Evolutionary conservation across 2,888 invertebrate genomes (phyloP).

Genomic region (Hofmannophila pseudospretella): DNA sequence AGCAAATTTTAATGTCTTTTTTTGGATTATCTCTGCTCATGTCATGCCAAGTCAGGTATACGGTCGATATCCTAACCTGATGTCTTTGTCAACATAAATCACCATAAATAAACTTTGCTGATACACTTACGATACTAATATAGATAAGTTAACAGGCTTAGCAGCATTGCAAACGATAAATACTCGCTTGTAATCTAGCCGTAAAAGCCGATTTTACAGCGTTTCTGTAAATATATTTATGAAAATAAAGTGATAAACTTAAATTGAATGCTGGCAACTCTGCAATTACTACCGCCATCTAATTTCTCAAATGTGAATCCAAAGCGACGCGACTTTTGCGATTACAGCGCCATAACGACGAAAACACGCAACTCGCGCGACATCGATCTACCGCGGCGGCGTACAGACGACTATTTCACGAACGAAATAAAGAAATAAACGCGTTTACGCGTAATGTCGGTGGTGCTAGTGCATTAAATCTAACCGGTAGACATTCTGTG

Average conservation of each 20-base stretch:
- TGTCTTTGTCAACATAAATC: too few relatives aligned
- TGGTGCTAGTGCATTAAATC: constrained; percentile 69
- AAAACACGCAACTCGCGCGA: constrained; percentile 56
- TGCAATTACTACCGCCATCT: constrained; percentile 6
- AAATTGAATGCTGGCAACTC: constrained; percentile 2
- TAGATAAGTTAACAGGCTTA: too few relatives aligned
- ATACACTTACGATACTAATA: too few relatives aligned
- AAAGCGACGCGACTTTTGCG: constrained; percentile 4
- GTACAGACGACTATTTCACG: constrained; percentile 56
- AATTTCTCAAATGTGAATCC: neutral
- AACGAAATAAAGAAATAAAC: constrained; percentile 60
- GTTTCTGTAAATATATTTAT: too few relatives aligned
- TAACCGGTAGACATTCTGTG: constrained; percentile 52
- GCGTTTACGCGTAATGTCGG: constrained; percentile 61
- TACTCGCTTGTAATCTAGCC: too few relatives aligned
- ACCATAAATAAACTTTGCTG: too few relatives aligned
- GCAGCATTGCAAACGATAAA: too few relatives aligned
- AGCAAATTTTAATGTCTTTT: too few relatives aligned
- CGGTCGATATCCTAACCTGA: too few relatives aligned
- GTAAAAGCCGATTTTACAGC: too few relatives aligned
- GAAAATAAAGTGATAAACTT: neutral
- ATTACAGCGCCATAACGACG: constrained; percentile 37
- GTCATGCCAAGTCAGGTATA: too few relatives aligned
- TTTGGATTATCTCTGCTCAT: too few relatives aligned
- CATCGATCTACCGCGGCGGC: constrained; percentile 70